Conservation (phyloP, 2,888 invertebrate species). For the Perithous albicinctus region DNA sequence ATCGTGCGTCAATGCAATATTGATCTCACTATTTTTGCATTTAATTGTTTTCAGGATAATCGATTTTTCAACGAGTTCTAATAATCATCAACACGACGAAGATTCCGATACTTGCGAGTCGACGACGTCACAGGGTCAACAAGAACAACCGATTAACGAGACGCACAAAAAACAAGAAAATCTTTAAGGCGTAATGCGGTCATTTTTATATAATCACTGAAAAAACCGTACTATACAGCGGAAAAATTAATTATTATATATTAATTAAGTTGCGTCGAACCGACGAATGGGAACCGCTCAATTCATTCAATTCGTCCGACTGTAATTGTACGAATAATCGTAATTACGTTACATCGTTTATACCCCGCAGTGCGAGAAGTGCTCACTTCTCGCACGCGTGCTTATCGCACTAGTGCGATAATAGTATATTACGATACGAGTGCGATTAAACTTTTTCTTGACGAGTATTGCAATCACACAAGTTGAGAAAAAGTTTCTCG, state of each 20-base stretch:
- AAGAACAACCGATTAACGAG: background rate
- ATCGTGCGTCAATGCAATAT: background rate
- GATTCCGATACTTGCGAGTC: conserved; percentile 36
- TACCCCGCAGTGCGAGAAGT: too few species aligned
- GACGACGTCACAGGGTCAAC: conserved; percentile 5
- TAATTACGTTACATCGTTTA: background rate
- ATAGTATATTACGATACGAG: too few species aligned
- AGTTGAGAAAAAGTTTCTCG: too few species aligned
- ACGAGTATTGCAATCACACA: too few species aligned
- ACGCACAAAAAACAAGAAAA: background rate
- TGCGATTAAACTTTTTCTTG: too few species aligned
- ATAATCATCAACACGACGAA: conserved; percentile 67
- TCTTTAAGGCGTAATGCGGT: background rate
- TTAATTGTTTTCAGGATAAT: conserved; percentile 80
- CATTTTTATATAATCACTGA: background rate
- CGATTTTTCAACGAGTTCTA: conserved; percentile 79
- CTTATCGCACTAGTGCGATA: too few species aligned
- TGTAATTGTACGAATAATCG: too few species aligned
- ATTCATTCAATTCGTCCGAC: background rate
- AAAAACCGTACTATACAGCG: background rate
- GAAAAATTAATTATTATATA: too few species aligned
- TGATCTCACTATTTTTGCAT: background rate
- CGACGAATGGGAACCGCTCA: background rate
- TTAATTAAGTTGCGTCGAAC: background rate
- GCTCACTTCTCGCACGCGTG: too few species aligned